Evolutionary conservation across 2,113 vertebrate species (phyloP), one percentile per base, ranked within the genome.

Genomic region (Amblyornis subalaris): DNA sequence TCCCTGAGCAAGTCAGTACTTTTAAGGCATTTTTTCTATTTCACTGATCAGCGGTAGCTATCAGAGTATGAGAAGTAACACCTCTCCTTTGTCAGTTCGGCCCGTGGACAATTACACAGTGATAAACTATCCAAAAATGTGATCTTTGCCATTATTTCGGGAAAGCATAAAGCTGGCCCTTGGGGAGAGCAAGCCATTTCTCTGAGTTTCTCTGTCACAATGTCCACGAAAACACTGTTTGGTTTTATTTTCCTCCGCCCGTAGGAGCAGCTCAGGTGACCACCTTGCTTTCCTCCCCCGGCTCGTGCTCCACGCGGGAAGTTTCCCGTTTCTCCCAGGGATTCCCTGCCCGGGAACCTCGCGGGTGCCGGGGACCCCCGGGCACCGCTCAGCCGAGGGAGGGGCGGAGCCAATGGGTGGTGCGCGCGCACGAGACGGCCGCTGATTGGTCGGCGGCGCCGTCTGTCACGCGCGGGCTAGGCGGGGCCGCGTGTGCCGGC

Each of bases 361-460:
- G 2, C 2, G 0, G 2, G 1, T 0, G 26, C 1, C 23, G 4
- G 1, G 2, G 1, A 0, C 12, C 4, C 0, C n/a, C 1, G 19
- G 0, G 10, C 2, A 7, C 11, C 23, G 47, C 22, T 45, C 61
- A 16, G 26, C 11, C 31, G 7, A 3, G 11, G 7, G 2, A 2
- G 18, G 45, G 62, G 78, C 54, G 78, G 62, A 6, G 40, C 31
- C 25, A 16, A 2, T 0, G 2, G 5, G 66, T 19, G 17, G 22
- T 1, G 44, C 14, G 1, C 3, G 8, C 0, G 0, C 3, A 75
- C 45, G 76, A 55, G 0, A 0, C 9, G 36, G 1, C 0, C 10
- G 0, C 2, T 62, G 61, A 93, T 83, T 94, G 89, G 81, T 7
- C 6, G 4, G 1, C 0, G 14, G 14, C 4, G 3, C 48, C 6